phyloP scores from a whole-genome alignment of 2,888 invertebrate genomes.

The Unio pictorum region DNA sequence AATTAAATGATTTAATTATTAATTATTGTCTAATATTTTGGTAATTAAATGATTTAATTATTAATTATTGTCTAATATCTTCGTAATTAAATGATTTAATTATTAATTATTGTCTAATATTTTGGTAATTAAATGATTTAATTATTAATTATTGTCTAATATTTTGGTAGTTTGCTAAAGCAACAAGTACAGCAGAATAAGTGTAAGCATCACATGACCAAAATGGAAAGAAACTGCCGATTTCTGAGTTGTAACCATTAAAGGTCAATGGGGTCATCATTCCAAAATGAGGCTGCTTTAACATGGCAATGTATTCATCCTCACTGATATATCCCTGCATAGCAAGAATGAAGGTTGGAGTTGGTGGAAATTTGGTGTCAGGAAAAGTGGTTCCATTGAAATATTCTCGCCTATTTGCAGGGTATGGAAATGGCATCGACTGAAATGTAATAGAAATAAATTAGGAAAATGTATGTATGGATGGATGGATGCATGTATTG shows the following conservation, averaged over 20 bases:
- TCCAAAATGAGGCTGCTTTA: slow-evolving; percentile 39
- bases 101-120: slow-evolving; percentile 9
- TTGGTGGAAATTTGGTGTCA: slow-evolving; percentile 21
- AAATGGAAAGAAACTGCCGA: slow-evolving; percentile 40
- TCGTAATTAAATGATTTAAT: too few relatives aligned
- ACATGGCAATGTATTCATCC: slow-evolving; percentile 33
- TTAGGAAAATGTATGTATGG: not conserved
- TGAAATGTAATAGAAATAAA: slow-evolving; percentile 16
- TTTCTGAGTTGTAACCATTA: slow-evolving; percentile 43
- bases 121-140: slow-evolving; percentile 21
- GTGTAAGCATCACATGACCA: slow-evolving; percentile 52
- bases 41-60: too few relatives aligned
- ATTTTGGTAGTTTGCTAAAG: slow-evolving; percentile 36
- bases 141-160: slow-evolving; percentile 7
- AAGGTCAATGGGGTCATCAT: slow-evolving; percentile 41
- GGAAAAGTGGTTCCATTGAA: slow-evolving; percentile 38
- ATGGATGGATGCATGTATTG: too few relatives aligned
- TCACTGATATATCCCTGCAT: slow-evolving; percentile 33
- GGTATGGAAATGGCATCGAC: slow-evolving; percentile 46
- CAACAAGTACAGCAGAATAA: slow-evolving; percentile 36
- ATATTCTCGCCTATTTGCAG: slow-evolving; percentile 42
- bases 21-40: too few relatives aligned
- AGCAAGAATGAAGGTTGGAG: slow-evolving; percentile 27
- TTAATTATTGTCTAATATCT: too few relatives aligned
- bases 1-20: too few relatives aligned